These are phyloP conservation scores for Sebastiscus tertius DNA, from an alignment of 2,797 vertebrate genomes.

Conservation along the genomic window DNA sequence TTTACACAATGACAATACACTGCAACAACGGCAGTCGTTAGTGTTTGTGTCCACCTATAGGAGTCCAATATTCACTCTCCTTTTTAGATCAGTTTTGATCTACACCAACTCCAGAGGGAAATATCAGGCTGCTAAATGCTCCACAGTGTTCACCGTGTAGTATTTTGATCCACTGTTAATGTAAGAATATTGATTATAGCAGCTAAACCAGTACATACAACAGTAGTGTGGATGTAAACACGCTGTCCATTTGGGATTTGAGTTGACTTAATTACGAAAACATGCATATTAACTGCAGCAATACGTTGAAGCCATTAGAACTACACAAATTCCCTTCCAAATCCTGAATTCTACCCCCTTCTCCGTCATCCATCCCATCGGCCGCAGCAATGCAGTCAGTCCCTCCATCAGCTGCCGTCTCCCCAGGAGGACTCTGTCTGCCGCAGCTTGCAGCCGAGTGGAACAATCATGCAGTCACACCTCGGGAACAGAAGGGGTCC, in stretches of 20 bases:
- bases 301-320: neutral
- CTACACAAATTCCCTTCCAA: neutral
- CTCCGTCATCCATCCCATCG: neutral
- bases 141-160: neutral
- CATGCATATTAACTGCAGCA: neutral
- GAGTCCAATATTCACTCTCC: neutral
- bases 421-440: conserved; percentile 58
- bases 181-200: neutral
- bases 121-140: neutral
- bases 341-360: neutral
- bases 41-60: neutral
- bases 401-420: conserved; percentile 54
- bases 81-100: neutral
- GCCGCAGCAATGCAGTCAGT: conserved; percentile 17
- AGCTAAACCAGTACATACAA: neutral
- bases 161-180: neutral
- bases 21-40: neutral
- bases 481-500: conserved; percentile 57
- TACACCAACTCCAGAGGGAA: neutral
- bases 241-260: neutral
- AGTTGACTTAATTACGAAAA: neutral
- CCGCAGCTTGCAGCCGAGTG: conserved; percentile 57
- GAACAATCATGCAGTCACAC: conserved; percentile 72
- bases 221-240: neutral
- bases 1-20: neutral